A percentile compares a stretch with the other conserved stretches of the same genome.
Conservation (phyloP, 2,797 vertebrate species). For the Hypotaenidia okinawae region DNA sequence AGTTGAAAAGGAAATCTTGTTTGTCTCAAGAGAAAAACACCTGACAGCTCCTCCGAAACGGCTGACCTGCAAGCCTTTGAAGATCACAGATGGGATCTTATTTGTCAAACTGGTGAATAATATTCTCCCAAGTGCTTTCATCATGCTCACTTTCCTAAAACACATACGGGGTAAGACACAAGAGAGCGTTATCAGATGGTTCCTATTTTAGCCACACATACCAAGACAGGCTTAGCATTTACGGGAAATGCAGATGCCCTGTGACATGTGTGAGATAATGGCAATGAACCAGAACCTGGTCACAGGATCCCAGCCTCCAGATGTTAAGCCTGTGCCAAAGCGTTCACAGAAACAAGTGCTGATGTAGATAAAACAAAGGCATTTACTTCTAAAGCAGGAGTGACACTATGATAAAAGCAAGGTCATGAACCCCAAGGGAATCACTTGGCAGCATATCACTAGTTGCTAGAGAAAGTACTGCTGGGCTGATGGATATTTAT, state of each 20-base stretch:
- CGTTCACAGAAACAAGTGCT: not conserved
- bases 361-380: not conserved
- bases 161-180: not conserved
- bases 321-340: not conserved
- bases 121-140: not conserved
- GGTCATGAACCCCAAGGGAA: not conserved
- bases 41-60: not conserved
- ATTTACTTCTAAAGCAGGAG: not conserved
- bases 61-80: not conserved
- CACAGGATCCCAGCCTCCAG: not conserved
- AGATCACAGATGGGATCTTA: not conserved
- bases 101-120: not conserved
- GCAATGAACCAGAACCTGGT: not conserved
- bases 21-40: not conserved
- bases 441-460: not conserved
- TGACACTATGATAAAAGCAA: not conserved
- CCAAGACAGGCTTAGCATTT: not conserved
- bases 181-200: not conserved
- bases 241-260: not conserved
- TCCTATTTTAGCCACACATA: not conserved
- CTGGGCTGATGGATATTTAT: constrained; percentile 9
- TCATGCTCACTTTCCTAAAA: not conserved
- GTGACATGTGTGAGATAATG: not conserved
- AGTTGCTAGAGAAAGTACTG: not conserved
- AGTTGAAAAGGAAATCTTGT: not conserved